Evolutionary conservation across 2,113 vertebrate species (phyloP).

Genomic region (Salvelinus sp.): DNA sequence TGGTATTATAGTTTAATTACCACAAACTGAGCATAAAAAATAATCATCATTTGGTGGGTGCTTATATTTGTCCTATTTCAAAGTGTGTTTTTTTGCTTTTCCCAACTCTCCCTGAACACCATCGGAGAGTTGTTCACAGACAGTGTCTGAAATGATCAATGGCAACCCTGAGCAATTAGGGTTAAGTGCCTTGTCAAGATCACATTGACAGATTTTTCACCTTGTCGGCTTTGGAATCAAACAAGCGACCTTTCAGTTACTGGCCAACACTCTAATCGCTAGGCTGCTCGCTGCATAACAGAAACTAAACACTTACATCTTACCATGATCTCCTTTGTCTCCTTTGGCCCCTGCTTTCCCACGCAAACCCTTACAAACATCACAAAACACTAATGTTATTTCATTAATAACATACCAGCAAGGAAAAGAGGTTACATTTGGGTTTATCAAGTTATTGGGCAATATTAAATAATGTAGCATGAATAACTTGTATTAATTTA

Average conservation of each 20-base stretch:
- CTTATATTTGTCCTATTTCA: too few species aligned
- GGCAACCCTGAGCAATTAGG: too few species aligned
- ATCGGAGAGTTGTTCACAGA: too few species aligned
- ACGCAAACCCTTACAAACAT: conserved; percentile 76
- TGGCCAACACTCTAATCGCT: too few species aligned
- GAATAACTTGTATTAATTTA: background rate
- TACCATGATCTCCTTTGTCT: conserved; percentile 78
- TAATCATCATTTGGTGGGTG: too few species aligned
- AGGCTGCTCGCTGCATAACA: background rate
- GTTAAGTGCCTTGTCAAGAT: too few species aligned
- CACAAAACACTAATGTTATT: background rate
- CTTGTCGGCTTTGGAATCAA: too few species aligned
- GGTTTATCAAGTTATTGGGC: conserved; percentile 11
- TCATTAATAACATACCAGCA: conserved; percentile 20
- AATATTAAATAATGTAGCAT: background rate
- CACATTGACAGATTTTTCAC: too few species aligned
- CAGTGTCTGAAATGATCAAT: too few species aligned
- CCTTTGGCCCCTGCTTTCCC: conserved; percentile 82
- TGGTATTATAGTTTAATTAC: background rate
- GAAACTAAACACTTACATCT: conserved; percentile 67
- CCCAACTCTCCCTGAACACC: too few species aligned
- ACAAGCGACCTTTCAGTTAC: too few species aligned
- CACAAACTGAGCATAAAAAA: background rate
- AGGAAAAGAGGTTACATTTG: conserved; percentile 12
- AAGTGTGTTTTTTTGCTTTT: too few species aligned